Conservation (phyloP, 2,113 vertebrate genomes). For the Syrrhaptes paradoxus region DNA sequence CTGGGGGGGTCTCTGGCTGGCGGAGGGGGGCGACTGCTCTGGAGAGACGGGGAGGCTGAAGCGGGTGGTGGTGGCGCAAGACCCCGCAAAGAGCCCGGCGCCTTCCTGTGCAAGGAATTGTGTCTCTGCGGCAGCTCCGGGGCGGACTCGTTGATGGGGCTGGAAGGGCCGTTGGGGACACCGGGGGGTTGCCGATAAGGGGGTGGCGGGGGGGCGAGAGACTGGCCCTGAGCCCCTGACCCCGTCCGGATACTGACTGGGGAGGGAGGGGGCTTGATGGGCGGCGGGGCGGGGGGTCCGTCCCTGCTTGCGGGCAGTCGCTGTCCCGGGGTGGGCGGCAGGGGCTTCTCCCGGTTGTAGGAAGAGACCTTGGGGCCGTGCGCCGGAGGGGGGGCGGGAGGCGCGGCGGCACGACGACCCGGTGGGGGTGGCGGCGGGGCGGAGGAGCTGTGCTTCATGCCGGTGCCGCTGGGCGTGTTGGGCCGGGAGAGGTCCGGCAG, state of each 20-base stretch:
- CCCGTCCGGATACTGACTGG: conserved; percentile 77
- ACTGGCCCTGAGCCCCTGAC: conserved; percentile 74
- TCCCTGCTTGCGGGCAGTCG: conserved; percentile 75
- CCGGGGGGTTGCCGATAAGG: conserved; percentile 86
- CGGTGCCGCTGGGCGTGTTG: conserved; percentile 52
- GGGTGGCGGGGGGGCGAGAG: conserved; percentile 82
- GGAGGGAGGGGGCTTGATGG: conserved; percentile 80
- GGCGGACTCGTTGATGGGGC: conserved; percentile 80
- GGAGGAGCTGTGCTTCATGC: conserved; percentile 91
- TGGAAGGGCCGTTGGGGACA: conserved; percentile 86
- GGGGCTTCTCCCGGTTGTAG: conserved; percentile 80
- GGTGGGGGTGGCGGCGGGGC: conserved; percentile 89
- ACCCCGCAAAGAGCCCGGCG: conserved; percentile 69
- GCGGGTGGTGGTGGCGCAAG: conserved; percentile 76
- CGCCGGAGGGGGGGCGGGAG: conserved; percentile 62
- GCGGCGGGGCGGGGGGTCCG: conserved; percentile 73
- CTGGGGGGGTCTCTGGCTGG: conserved; percentile 82
- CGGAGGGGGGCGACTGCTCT: conserved; percentile 79
- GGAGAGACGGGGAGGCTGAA: conserved; percentile 74
- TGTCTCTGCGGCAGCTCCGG: conserved; percentile 94
- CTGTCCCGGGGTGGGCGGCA: conserved; percentile 82
- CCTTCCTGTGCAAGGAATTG: conserved; percentile 92
- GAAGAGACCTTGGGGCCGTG: conserved; percentile 71
- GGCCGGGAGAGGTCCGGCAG: conserved; percentile 89
- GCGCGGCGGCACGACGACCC: conserved; percentile 75